A percentile compares a stretch with the other conserved stretches of the same genome.
phyloP scores from a whole-genome alignment of 2,888 invertebrate species.

The Molanna angustata region DNA sequence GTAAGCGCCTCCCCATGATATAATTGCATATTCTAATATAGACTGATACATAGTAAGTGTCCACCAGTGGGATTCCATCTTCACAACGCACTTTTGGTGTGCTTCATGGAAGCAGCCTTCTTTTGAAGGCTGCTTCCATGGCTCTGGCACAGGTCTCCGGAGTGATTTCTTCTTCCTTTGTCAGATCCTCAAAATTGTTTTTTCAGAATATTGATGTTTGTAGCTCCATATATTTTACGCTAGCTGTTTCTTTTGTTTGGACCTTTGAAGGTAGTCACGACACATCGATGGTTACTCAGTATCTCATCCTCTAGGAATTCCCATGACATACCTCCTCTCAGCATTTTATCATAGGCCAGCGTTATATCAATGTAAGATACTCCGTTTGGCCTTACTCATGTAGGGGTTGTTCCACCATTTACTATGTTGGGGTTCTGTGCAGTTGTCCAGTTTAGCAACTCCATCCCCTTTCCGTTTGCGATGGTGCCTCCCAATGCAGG shows the following conservation, averaged over 20 bases:
- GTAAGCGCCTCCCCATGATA: too few species aligned
- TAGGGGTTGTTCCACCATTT: not conserved
- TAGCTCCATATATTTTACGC: not conserved
- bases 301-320: not conserved
- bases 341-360: not conserved
- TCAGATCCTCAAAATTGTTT: not conserved
- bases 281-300: not conserved
- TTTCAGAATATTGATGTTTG: not conserved
- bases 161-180: not conserved
- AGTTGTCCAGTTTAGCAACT: not conserved
- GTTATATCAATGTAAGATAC: slow-evolving; percentile 1
- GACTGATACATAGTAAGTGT: not conserved
- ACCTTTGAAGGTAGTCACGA: not conserved
- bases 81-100: not conserved
- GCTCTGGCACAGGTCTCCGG: not conserved
- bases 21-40: too few species aligned
- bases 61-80: not conserved
- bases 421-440: not conserved
- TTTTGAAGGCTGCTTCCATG: not conserved
- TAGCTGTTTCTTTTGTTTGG: not conserved
- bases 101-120: too few species aligned
- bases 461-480: not conserved
- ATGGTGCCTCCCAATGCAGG: not conserved
- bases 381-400: slow-evolving; percentile 1
- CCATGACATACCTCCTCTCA: not conserved